Evolutionary conservation across 2,888 invertebrate species (phyloP), one percentile per base, ranked within the genome.

Genomic region (Strigamia maritima): DNA sequence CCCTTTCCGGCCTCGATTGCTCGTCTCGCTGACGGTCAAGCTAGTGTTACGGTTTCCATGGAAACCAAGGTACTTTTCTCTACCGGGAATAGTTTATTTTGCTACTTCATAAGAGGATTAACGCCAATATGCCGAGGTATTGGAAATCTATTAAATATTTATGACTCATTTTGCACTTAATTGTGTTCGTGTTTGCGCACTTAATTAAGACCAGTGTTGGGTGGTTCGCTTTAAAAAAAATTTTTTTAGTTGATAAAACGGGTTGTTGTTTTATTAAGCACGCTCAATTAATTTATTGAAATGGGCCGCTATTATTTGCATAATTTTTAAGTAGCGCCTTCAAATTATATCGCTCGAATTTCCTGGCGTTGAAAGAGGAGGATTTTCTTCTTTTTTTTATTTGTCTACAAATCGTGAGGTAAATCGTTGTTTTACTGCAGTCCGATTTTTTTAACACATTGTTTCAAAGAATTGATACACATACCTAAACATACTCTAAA

Each of bases 261-360:
- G n/a, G 49, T 19, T 49, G 49, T 16, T 7, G 16, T 4, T 2
- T 0, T 22, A 65, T 65, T 65, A 6, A 19, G 2, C 60, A 65
- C 60, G 60, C 60, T 65, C 60, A 65, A 65, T 65, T 65, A 65
- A 65, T 65, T 65, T 65, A 65, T 65, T 65, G 60, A 65, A 65
- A 65, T 65, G 60, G 54, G 60, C 60, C 24, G 19, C 22, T 65
- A 19, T 65, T 65, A 65, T 65, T 65, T n/a, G 22, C 60, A 65
- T 65, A 65, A 65, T 65, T 65, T 35, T 65, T 65, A 65, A 65
- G 60, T 65, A 65, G 60, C 60, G 60, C 60, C 60, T 24, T 65
- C 60, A 65, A 65, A 65, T 65, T 24, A 65, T 65, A 65, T 65
- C 60, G 19, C 60, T 65, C 24, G 60, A 19, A 22, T 65, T 65